Conservation (phyloP, 2,797 vertebrate species). For the Iguana delicatissima region DNA sequence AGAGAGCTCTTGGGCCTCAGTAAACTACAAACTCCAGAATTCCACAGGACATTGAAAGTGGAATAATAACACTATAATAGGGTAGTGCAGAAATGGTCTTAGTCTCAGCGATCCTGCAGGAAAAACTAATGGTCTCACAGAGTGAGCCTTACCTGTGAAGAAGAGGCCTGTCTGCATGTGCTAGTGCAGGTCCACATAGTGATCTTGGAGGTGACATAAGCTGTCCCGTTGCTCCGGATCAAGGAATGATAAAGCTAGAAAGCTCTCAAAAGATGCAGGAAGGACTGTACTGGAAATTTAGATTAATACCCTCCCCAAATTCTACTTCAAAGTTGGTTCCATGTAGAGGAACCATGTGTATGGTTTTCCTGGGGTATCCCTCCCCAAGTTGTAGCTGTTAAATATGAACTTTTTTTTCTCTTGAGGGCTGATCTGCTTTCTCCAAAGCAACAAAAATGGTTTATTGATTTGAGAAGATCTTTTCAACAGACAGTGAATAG, state of each 20-base stretch:
- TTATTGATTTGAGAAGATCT: slow-evolving; percentile 7
- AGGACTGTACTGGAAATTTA: no score
- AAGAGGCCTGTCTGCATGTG: not conserved
- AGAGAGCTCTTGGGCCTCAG: no score
- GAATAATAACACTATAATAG: no score
- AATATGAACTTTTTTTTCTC: not conserved
- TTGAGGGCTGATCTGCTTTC: not conserved
- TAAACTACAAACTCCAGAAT: no score
- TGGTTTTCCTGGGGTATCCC: not conserved
- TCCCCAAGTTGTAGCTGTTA: no score
- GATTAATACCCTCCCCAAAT: no score
- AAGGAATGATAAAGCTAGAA: not conserved
- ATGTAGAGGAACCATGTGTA: not conserved
- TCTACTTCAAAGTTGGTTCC: not conserved
- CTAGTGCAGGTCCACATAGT: no score
- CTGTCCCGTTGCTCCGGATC: not conserved
- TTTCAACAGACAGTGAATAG: not conserved
- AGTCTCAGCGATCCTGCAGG: not conserved
- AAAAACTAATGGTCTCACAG: not conserved
- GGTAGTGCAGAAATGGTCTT: no score
- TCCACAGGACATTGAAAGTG: no score
- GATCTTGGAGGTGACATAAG: no score
- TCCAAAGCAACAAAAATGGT: not conserved
- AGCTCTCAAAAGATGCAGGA: not conserved
- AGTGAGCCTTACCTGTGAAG: not conserved